Conservation (phyloP, 2,888 invertebrate genomes). For the Drosophila mimetica region DNA sequence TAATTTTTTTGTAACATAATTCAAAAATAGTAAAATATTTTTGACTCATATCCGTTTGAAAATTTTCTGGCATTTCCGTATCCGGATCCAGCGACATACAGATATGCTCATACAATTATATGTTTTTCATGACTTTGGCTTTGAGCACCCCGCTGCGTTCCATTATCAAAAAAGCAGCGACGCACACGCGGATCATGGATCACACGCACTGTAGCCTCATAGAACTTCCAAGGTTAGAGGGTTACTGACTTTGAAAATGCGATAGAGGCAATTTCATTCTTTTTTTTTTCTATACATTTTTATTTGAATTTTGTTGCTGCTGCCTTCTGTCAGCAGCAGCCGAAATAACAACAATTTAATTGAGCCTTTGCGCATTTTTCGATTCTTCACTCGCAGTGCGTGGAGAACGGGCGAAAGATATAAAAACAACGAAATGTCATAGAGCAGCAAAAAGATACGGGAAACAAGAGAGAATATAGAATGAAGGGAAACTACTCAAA, state of each 20-base stretch:
- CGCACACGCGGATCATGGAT: conserved; percentile 27
- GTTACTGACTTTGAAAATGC: conserved; percentile 82
- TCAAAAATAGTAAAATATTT: too few relatives aligned
- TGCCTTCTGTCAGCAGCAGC: conserved; percentile 18
- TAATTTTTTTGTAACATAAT: too few relatives aligned
- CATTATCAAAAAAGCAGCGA: conserved; percentile 49
- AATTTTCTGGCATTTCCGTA: background rate
- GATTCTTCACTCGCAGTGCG: conserved; percentile 64
- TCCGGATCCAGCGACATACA: background rate
- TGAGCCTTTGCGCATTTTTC: conserved; percentile 62
- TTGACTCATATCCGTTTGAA: background rate
- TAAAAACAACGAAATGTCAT: conserved; percentile 39
- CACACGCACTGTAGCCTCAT: conserved; percentile 58
- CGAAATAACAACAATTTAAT: conserved; percentile 54
- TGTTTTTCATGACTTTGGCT: background rate
- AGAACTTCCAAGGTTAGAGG: conserved; percentile 82
- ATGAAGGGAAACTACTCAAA: conserved; percentile 45
- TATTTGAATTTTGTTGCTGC: conserved; percentile 19
- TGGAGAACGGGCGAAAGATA: conserved; percentile 38
- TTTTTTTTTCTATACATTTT: conserved; percentile 25
- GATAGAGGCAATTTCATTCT: conserved; percentile 65
- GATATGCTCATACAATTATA: conserved; percentile 2
- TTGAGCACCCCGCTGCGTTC: conserved; percentile 60
- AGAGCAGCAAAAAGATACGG: conserved; percentile 20
- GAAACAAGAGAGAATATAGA: conserved; percentile 17